Base-by-base conservation (phyloP, 2,797 vertebrate genomes). In the Nannoperca australis region DNA sequence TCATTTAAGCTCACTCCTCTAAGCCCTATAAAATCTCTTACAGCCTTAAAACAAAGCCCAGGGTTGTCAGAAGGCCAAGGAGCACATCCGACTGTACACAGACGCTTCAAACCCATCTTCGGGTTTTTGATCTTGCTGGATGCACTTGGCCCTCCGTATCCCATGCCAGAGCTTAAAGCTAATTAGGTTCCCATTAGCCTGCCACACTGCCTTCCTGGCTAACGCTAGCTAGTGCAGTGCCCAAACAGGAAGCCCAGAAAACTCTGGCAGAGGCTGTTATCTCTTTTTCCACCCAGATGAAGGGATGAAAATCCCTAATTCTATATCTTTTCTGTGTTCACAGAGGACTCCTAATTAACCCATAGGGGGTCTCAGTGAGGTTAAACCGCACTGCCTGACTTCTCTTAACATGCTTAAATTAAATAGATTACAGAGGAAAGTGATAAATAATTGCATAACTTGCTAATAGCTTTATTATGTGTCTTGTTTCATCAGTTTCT, bases 151-250 rank as follows among this genome's bases (percentile, higher is more conserved):
- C 86, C 58, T 62, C 62, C 73, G 76, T 84, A 61, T 87, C 85
- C 84, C 83, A 82, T 84, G 90, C 87, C 88, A 88, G 86, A 79
- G 90, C 89, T 93, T 92, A 89, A 89, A 91, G 85, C 88, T 93
- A 93, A 95, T 94, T 93, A 93, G 79, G 84, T 88, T 91, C 85
- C 86, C 83, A 92, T 93, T 93, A 91, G 76, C 84, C 80, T 86
- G 84, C 87, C 87, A 83, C 88, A 83, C 88, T 88, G 88, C 69
- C 86, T 82, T 84, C 40, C 86, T 89, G 89, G 92, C 91, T 88
- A 89, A 83, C 14, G 14, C 79, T 71, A 70, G 79, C 85, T 30
- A 32, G 69, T 69, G 60, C 67, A 60, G 63, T 82, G 85, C 83
- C 85, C 86, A 73, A 85, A 78, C 78, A 84, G 77, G 77, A 91